A percentile compares a stretch with the other conserved stretches of the same genome.
These are phyloP conservation scores for Myrmecophaga tridactyla DNA, from an alignment of 2,113 vertebrate species.

Conservation along the genomic window DNA sequence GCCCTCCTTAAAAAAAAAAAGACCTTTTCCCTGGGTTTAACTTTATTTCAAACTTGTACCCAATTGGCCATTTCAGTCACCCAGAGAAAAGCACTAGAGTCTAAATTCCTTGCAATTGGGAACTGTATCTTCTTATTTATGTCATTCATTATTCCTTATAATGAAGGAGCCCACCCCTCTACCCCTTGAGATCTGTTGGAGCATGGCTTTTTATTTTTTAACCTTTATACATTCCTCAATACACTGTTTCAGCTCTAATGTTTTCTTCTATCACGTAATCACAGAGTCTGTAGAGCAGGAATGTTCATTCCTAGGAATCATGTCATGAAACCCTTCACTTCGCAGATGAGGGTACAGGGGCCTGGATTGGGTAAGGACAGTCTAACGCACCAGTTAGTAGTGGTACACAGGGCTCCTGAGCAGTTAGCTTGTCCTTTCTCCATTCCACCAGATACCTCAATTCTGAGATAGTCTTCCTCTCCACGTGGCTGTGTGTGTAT, in stretches of 20 bases:
- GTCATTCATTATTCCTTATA: neutral
- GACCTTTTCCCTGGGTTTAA: neutral
- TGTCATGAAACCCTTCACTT: neutral
- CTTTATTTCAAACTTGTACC: neutral
- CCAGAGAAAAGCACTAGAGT: slow-evolving; percentile 10
- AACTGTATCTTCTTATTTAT: neutral
- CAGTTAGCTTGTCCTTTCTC: neutral
- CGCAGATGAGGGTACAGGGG: neutral
- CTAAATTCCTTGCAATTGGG: neutral
- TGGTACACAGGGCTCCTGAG: neutral
- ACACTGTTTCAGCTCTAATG: neutral
- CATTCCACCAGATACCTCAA: neutral
- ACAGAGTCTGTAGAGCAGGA: neutral
- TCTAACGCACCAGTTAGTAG: neutral
- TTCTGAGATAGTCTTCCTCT: neutral
- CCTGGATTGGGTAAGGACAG: neutral
- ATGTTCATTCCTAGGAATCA: neutral
- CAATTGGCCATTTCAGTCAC: neutral
- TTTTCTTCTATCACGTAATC: neutral
- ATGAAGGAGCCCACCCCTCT: neutral
- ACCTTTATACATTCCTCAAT: neutral
- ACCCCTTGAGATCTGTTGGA: neutral
- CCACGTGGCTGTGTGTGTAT: neutral
- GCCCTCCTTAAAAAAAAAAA: neutral
- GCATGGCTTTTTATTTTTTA: neutral